Percentiles rank a stretch among this genome's conserved stretches.
phyloP scores from a whole-genome alignment of 1,140 invertebrate genomes.

The Kradibia gibbosae region DNA sequence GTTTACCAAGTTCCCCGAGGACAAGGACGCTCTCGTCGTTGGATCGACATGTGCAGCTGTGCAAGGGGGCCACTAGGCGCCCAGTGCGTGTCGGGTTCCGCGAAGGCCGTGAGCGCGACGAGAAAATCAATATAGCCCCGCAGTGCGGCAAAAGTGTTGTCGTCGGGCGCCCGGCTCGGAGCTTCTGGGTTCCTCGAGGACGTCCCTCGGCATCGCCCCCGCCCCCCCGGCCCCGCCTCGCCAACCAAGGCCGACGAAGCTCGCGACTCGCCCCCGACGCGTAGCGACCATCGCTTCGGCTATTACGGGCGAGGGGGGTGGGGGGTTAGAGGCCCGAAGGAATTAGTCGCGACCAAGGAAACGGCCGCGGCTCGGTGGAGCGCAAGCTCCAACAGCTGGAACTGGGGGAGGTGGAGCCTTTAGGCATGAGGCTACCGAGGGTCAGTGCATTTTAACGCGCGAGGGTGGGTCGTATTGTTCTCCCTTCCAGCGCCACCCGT shows the following conservation, averaged over 20 bases:
- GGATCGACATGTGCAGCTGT: slow-evolving; percentile 49
- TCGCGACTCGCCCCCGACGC: neutral
- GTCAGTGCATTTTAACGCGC: too few relatives aligned
- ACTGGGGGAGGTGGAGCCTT: too few relatives aligned
- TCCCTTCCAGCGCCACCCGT: too few relatives aligned
- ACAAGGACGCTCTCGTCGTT: slow-evolving; percentile 4
- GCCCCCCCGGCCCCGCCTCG: neutral
- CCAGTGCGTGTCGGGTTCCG: slow-evolving; percentile 11
- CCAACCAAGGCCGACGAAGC: neutral
- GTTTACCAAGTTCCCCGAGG: slow-evolving; percentile 59
- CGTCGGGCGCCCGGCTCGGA: slow-evolving; percentile 24
- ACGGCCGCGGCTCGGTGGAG: too few relatives aligned
- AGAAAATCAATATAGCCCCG: slow-evolving; percentile 72
- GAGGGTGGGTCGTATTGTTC: too few relatives aligned
- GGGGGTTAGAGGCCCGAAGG: too few relatives aligned
- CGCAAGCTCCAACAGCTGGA: too few relatives aligned
- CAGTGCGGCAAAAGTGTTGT: slow-evolving; percentile 71
- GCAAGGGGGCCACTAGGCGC: neutral
- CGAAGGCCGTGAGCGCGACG: slow-evolving; percentile 44
- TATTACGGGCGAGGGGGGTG: too few relatives aligned
- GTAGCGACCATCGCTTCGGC: too few relatives aligned
- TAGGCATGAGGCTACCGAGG: too few relatives aligned
- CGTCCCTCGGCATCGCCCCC: neutral
- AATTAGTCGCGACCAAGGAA: too few relatives aligned
- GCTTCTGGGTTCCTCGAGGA: slow-evolving; percentile 9